Percentiles rank a stretch among this genome's conserved stretches.
These are phyloP conservation scores for Fulica atra DNA, from an alignment of 2,113 vertebrate genomes.

Conservation along the genomic window DNA sequence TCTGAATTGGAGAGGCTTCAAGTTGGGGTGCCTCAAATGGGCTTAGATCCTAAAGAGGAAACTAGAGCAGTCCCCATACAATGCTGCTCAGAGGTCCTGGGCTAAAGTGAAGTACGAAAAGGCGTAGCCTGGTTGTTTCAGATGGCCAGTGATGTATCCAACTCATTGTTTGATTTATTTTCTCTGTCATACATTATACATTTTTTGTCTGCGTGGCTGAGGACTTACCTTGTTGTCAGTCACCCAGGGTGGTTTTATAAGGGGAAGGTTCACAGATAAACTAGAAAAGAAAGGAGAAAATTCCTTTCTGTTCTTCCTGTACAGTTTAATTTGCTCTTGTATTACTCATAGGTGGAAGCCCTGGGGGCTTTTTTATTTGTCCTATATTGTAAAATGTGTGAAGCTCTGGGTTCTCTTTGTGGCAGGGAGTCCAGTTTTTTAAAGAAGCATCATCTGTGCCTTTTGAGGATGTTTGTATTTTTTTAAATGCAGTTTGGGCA, in stretches of 20 bases:
- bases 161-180: background rate
- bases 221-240: background rate
- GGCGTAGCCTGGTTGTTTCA: background rate
- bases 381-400: background rate
- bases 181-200: background rate
- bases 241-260: background rate
- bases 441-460: background rate
- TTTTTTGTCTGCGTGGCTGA: background rate
- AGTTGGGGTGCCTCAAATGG: background rate
- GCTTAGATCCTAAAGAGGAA: background rate
- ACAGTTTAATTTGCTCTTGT: conserved; percentile 48
- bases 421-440: background rate
- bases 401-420: background rate
- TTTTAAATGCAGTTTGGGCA: background rate
- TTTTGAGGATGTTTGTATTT: background rate
- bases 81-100: background rate
- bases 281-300: background rate
- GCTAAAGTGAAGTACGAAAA: background rate
- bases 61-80: background rate
- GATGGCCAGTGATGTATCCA: background rate
- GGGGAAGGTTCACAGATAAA: background rate
- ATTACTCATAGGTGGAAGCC: conserved; percentile 1
- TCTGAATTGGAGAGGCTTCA: background rate
- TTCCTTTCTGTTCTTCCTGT: background rate
- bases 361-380: conserved; percentile 15